Evolutionary conservation across 1,140 invertebrate species (phyloP).

Genomic region (Zaprionus ghesquierei): DNA sequence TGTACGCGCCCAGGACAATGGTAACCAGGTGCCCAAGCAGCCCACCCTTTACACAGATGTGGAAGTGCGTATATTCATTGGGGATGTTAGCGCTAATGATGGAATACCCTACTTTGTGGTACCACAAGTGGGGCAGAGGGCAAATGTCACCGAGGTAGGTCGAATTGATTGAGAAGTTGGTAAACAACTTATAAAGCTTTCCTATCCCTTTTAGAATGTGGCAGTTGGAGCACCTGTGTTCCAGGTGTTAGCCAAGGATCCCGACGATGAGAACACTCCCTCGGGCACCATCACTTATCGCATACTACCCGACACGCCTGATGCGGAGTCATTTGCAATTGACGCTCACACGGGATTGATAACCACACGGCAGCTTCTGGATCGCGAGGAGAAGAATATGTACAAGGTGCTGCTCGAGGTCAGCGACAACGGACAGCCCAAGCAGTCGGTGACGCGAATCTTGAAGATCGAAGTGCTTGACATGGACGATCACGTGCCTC

Average conservation of each 20-base stretch:
- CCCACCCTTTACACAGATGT: slow-evolving; percentile 85
- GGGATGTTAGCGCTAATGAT: slow-evolving; percentile 92
- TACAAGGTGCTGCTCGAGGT: slow-evolving; percentile 90
- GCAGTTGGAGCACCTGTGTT: slow-evolving; percentile 89
- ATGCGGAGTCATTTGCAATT: slow-evolving; percentile 87
- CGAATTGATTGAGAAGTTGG: slow-evolving; percentile 64
- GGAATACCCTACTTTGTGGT: slow-evolving; percentile 90
- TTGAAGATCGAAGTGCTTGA: slow-evolving; percentile 88
- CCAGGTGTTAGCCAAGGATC: slow-evolving; percentile 90
- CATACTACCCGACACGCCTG: slow-evolving; percentile 87
- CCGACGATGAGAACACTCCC: slow-evolving; percentile 89
- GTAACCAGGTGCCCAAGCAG: slow-evolving; percentile 84
- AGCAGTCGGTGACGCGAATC: slow-evolving; percentile 89
- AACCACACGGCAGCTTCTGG: slow-evolving; percentile 87
- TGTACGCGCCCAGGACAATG: slow-evolving; percentile 88
- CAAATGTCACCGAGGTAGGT: slow-evolving; percentile 87
- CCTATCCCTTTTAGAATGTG: slow-evolving; percentile 84
- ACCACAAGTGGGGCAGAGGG: slow-evolving; percentile 88
- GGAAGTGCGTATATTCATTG: slow-evolving; percentile 87
- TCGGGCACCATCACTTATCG: slow-evolving; percentile 89
- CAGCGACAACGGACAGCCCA: slow-evolving; percentile 89
- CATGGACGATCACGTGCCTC: slow-evolving; percentile 91
- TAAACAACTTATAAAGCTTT: neutral
- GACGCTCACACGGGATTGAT: slow-evolving; percentile 88
- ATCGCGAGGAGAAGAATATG: slow-evolving; percentile 88